Evolutionary conservation across 2,113 vertebrate genomes (phyloP).

Genomic region (Caranx melampygus): DNA sequence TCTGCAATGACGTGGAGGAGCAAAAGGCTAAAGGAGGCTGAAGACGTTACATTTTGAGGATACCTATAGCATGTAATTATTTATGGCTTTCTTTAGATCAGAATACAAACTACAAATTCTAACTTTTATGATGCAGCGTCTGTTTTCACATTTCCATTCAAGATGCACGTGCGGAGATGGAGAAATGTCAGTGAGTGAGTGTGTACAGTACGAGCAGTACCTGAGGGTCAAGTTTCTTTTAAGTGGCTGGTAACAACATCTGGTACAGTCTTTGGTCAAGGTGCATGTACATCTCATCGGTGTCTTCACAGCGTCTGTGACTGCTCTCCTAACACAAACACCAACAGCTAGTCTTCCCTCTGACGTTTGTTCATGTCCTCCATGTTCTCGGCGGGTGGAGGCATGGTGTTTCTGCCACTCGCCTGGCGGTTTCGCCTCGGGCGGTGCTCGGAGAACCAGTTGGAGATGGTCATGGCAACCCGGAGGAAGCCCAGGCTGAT

Average conservation of each 20-base stretch:
- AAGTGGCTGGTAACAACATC: conserved; percentile 55
- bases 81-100: conserved; percentile 38
- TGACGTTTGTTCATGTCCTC: conserved; percentile 61
- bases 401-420: neutral
- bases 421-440: conserved; percentile 43
- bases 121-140: conserved; percentile 10
- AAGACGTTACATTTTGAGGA: conserved; percentile 48
- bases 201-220: conserved; percentile 77
- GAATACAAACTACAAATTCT: conserved; percentile 29
- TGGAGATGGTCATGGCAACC: conserved; percentile 79
- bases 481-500: conserved; percentile 83
- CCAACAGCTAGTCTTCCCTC: conserved; percentile 69
- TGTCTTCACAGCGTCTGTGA: conserved; percentile 56
- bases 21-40: conserved; percentile 31
- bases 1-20: conserved; percentile 29
- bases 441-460: conserved; percentile 82
- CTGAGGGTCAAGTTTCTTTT: conserved; percentile 76
- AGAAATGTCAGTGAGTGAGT: conserved; percentile 49
- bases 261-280: conserved; percentile 72
- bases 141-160: conserved; percentile 48
- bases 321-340: conserved; percentile 41
- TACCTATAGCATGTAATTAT: conserved; percentile 49
- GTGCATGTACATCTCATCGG: conserved; percentile 73
- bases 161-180: conserved; percentile 38
- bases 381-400: conserved; percentile 38